phyloP scores from a whole-genome alignment of 2,797 vertebrate species.

The Pseudomugil tenellus region DNA sequence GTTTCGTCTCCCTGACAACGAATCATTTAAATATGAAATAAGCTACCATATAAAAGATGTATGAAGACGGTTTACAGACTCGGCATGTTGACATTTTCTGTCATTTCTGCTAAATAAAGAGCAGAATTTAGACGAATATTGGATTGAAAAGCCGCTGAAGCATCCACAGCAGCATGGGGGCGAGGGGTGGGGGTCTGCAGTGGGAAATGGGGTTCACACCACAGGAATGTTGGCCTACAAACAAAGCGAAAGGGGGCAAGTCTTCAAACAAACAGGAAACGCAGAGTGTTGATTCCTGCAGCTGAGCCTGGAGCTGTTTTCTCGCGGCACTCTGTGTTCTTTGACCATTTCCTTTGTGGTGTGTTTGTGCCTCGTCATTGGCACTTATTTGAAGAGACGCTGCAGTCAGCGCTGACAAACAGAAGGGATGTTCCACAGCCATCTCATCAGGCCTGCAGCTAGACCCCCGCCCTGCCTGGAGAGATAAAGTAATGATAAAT shows the following conservation, averaged over 20 bases:
- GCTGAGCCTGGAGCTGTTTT: constrained; percentile 32
- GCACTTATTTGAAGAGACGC: constrained; percentile 41
- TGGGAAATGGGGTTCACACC: neutral
- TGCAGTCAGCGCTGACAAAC: neutral
- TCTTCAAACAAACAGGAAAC: constrained; percentile 1
- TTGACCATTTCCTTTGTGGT: constrained; percentile 14
- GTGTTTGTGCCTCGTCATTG: constrained; percentile 31
- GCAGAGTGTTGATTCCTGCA: constrained; percentile 31
- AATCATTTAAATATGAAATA: too few species aligned
- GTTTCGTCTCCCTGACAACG: too few species aligned
- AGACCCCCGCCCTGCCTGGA: neutral
- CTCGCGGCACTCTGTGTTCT: constrained; percentile 19
- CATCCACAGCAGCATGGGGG: neutral
- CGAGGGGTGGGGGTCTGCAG: neutral
- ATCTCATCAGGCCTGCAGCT: neutral
- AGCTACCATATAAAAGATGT: too few species aligned
- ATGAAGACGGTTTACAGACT: neutral
- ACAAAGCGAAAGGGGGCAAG: neutral
- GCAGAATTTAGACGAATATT: neutral
- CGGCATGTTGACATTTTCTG: neutral
- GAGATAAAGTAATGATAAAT: neutral
- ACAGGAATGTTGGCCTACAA: neutral
- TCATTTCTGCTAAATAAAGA: neutral
- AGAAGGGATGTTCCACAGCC: neutral
- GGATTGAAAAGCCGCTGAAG: neutral